A percentile compares a stretch with the other conserved stretches of the same genome.
Evolutionary conservation across 2,113 vertebrate genomes (phyloP).

Genomic region (Coturnix japonica): DNA sequence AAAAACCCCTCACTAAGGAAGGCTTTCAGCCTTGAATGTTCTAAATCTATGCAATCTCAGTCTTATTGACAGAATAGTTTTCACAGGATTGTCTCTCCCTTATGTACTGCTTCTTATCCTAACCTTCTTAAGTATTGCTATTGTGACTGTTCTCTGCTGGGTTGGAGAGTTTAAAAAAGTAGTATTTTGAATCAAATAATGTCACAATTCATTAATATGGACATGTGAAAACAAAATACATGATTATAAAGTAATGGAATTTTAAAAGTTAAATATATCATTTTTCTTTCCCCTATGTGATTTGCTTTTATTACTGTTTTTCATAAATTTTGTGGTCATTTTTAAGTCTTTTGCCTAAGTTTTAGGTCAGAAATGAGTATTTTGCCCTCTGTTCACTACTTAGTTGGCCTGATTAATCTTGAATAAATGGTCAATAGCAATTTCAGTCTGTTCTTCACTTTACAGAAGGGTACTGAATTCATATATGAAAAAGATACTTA

Average conservation of each 20-base stretch:
- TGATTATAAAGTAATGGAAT: background rate
- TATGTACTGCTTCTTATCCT: background rate
- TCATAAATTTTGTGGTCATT: background rate
- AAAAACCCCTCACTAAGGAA: background rate
- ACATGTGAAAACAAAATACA: background rate
- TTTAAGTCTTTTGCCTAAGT: background rate
- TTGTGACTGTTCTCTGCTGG: background rate
- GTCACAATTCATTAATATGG: background rate
- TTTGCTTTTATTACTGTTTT: background rate
- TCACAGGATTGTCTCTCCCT: background rate
- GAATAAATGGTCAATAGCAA: background rate
- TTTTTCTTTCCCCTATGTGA: background rate
- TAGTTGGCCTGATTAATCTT: background rate
- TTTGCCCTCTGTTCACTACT: background rate
- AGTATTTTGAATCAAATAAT: background rate
- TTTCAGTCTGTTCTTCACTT: background rate
- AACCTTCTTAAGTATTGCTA: background rate
- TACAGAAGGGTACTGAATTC: background rate
- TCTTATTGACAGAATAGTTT: background rate
- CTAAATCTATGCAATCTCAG: background rate
- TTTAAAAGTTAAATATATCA: background rate
- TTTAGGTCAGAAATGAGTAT: accelerated
- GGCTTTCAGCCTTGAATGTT: background rate
- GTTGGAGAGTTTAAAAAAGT: background rate
- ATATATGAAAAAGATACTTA: background rate